A percentile compares a stretch with the other conserved stretches of the same genome.
These are phyloP conservation scores for Troglohyphantes excavatus DNA, from an alignment of 2,888 invertebrate species.

Conservation along the genomic window DNA sequence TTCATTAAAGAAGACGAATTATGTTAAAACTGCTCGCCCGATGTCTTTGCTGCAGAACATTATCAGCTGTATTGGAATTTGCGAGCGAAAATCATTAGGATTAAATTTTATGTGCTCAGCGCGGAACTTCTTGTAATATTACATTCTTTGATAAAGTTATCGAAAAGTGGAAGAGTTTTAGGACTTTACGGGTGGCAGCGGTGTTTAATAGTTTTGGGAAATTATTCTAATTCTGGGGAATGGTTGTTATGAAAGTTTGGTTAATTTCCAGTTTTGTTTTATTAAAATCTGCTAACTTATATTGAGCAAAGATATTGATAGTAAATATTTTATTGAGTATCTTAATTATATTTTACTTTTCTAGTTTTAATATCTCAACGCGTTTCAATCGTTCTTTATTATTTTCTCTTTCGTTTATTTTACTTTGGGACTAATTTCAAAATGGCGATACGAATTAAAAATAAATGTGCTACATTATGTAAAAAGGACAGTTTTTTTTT, in stretches of 20 bases:
- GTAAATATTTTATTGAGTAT: too few relatives aligned
- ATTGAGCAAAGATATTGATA: too few relatives aligned
- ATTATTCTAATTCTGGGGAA: not conserved
- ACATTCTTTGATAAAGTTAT: slow-evolving; percentile 1
- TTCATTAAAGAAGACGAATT: slow-evolving; percentile 49
- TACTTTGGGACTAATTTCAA: too few relatives aligned
- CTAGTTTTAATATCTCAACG: too few relatives aligned
- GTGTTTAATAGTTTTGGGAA: not conserved
- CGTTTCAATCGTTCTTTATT: too few relatives aligned
- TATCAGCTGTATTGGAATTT: slow-evolving; percentile 46
- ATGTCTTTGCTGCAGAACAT: slow-evolving; percentile 13
- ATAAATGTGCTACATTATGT: too few relatives aligned
- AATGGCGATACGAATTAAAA: too few relatives aligned
- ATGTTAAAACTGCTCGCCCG: slow-evolving; percentile 24
- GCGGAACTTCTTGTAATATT: not conserved
- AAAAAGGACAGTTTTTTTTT: too few relatives aligned
- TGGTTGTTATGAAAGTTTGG: not conserved
- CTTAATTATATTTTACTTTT: too few relatives aligned
- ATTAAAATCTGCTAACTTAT: too few relatives aligned
- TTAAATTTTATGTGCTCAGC: slow-evolving; percentile 17
- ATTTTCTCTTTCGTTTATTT: too few relatives aligned
- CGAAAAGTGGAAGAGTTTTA: not conserved
- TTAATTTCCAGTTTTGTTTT: not conserved
- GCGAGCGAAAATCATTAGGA: slow-evolving; percentile 37
- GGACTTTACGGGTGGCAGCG: not conserved